Evolutionary conservation across 2,113 vertebrate genomes (phyloP), one percentile per base, ranked within the genome.

Genomic region (Rhinopomastus cyanomelas): DNA sequence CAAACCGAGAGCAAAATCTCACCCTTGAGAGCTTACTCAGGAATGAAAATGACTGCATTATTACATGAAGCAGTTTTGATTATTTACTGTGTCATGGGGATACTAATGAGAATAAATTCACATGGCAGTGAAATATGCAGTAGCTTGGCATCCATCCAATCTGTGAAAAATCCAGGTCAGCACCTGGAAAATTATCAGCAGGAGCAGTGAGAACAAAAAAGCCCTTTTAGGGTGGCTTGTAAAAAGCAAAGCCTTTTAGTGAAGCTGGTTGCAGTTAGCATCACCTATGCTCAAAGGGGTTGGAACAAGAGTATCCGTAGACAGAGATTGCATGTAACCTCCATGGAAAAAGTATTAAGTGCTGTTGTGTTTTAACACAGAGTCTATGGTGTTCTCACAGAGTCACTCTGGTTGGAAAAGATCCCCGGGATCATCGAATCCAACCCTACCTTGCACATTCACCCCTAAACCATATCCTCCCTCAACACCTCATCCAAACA

Each of bases 21-120:
- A 49, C 76, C 46, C 72, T 53, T 1, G 3, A 59, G 59, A 75
- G 77, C 71, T 88, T 72, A 65, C 37, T 87, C 36, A 67, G 87
- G 57, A 81, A 46, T 32, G 56, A 64, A 37, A 87, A 37, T 49
- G 25, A 80, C 57, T 39, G 4, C 29, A 34, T 75, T 94, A 64
- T 82, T 84, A 65, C 26, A 52, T 29, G 44, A 85, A 88, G 77
- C n/a, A 6, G 16, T 90, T 78, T 93, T 87, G 92, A 92, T 94
- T 92, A 94, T 96, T 97, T 95, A 80, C 69, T 48, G 46, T 48
- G 87, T 66, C 80, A 48, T 34, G 87, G 57, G 72, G 64, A 82
- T 77, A 61, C 65, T 88, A 93, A 94, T 74, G 92, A 95, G 88
- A 94, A 88, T 87, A 94, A 94, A 96, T 92, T 86, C 60, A 57